phyloP scores from a whole-genome alignment of 2,113 vertebrate genomes.

The Megaleporinus macrocephalus region DNA sequence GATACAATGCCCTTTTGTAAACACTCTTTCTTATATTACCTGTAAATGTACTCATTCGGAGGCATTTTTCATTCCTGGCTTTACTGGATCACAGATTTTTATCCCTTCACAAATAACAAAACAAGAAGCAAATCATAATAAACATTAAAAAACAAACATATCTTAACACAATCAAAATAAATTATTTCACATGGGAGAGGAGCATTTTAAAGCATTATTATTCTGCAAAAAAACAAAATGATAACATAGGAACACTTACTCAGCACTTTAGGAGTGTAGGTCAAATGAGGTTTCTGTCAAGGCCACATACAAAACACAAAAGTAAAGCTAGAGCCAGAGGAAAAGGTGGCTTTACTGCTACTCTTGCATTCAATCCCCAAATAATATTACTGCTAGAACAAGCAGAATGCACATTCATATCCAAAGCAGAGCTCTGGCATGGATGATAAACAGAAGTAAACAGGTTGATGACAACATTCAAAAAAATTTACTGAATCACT shows the following conservation, averaged over 20 bases:
- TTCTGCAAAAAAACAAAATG: background rate
- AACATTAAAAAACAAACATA: background rate
- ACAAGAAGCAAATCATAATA: background rate
- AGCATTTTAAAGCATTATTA: conserved; percentile 1
- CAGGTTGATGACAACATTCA: background rate
- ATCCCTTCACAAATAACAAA: background rate
- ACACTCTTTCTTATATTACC: background rate
- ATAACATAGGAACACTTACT: background rate
- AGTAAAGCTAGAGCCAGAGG: background rate
- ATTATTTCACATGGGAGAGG: conserved; percentile 9
- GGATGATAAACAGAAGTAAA: background rate
- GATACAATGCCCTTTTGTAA: background rate
- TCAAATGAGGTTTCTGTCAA: background rate
- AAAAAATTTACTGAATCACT: no score
- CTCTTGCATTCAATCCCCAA: background rate
- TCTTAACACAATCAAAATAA: background rate
- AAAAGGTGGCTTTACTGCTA: background rate
- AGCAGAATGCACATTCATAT: background rate
- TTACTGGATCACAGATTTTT: background rate
- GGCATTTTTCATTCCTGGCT: background rate
- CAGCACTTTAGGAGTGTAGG: background rate
- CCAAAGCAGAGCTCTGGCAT: background rate
- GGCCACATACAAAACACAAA: background rate
- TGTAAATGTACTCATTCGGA: background rate
- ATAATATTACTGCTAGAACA: background rate